Evolutionary conservation across 2,113 vertebrate species (phyloP), one percentile per base, ranked within the genome.

Genomic region (Conger conger): DNA sequence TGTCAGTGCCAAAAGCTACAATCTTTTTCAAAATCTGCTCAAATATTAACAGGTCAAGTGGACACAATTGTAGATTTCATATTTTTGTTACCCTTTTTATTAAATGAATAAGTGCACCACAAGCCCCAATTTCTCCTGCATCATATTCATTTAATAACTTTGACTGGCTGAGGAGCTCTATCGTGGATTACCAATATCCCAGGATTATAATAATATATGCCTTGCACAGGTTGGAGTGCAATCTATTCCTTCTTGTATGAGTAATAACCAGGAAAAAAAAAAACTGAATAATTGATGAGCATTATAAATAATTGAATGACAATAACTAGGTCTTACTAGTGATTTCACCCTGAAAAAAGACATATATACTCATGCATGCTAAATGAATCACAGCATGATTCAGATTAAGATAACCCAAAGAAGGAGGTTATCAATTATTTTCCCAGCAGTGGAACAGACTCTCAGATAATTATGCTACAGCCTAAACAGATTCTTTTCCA

Each of bases 201-300:
- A 38, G 68, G 81, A 82, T 73, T 73, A 73, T 33, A n/a, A 73
- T 30, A 33, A 73, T 73, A 33, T 35, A 68, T 42, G 40, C 68
- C 83, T 87, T 87, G 82, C 80, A 35, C 63, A 54, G 81, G 86
- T 20, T 83, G 40, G 86, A 79, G 76, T 84, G 53, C 77, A 53
- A 82, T 81, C 87, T 81, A 78, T 77, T 84, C 57, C 50, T 84
- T 73, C 82, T 82, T 68, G 80, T 87, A 80, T 79, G 76, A 86
- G 87, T 86, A 88, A 89, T 86, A 87, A 81, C 84, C 86, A 86
- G 79, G 80, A 86, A 80, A 86, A 81, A 54, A 60, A 85, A 88
- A 6, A n/a, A 30, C 13, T 88, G 83, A 82, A 89, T 89, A 87
- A 88, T 88, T 86, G 86, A 89, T 88, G 85, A 88, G 88, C 33